Evolutionary conservation across 2,888 invertebrate species (phyloP), one percentile per base, ranked within the genome.

Genomic region (Agrotis exclamationis): DNA sequence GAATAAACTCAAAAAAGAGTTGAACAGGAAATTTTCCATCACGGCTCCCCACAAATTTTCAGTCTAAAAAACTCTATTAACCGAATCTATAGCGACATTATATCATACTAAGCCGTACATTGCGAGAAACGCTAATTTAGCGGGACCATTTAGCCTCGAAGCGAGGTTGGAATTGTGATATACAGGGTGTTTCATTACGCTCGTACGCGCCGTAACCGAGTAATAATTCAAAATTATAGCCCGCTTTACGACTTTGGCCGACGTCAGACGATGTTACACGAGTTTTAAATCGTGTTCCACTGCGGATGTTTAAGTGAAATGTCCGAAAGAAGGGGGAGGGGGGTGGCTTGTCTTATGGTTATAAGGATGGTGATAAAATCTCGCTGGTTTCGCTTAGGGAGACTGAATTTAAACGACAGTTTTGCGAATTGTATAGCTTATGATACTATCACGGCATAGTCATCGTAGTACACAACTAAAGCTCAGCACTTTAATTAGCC

Each of bases 141-240:
- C 86, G 88, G 80, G 85, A 85, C 89, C 93, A 93, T 93, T 94
- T 93, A 93, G 91, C 91, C 88, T 84, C 89, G 86, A 85, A 87
- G 89, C 87, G 82, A 87, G 89, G 85, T 87, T 88, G 90, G 87
- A 91, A 92, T 92, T 92, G 92, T 93, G 93, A 94, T 93, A 93
- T 93, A 93, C 92, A 91, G 92, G 88, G 90, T 90, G 93, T 93
- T 94, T 93, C 93, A 93, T 94, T 94, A 94, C 93, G 85, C 85
- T 82, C 87, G 90, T 88, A 89, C 90, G 91, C 90, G 91, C 88
- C 90, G 92, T 91, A 90, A 90, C 91, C 80, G 91, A 82, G 88
- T 86, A 87, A 93, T 95, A 93, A 94, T 89, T 94, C 93, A 94
- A 93, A 92, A 91, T 93, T 93, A 95, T 92, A 90, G 91, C 89